Evolutionary conservation across 2,797 vertebrate species (phyloP).

Genomic region (Echiichthys vipera): DNA sequence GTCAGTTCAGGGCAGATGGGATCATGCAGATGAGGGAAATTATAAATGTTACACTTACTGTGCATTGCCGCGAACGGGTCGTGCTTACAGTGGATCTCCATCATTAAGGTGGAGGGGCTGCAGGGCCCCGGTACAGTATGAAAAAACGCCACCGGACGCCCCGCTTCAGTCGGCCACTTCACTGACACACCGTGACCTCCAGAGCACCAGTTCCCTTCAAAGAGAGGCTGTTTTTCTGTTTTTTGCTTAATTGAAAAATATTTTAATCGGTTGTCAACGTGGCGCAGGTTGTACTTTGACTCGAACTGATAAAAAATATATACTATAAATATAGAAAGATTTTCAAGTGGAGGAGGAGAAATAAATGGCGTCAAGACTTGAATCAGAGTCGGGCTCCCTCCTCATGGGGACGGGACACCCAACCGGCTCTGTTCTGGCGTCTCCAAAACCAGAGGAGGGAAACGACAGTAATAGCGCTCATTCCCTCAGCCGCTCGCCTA

Average conservation of each 20-base stretch:
- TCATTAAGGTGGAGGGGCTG: constrained; percentile 77
- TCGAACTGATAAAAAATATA: neutral
- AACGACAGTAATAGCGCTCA: constrained; percentile 45
- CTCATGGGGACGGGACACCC: constrained; percentile 63
- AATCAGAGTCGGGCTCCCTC: constrained; percentile 58
- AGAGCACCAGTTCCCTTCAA: constrained; percentile 39
- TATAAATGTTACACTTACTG: constrained; percentile 89
- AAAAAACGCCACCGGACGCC: constrained; percentile 60
- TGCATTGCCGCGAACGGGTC: constrained; percentile 99
- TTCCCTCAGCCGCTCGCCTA: constrained; percentile 55
- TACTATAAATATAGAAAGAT: constrained; percentile 18
- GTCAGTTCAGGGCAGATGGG: constrained; percentile 17
- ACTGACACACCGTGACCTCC: constrained; percentile 44
- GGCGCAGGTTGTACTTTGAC: neutral
- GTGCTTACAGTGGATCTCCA: constrained; percentile 99
- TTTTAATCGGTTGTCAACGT: neutral
- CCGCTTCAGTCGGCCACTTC: constrained; percentile 43
- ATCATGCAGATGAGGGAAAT: constrained; percentile 46
- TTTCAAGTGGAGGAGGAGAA: constrained; percentile 4
- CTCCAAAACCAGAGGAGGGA: constrained; percentile 69
- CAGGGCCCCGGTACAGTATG: constrained; percentile 48
- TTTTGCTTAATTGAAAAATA: constrained; percentile 3
- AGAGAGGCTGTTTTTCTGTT: neutral
- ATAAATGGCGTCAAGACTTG: constrained; percentile 32
- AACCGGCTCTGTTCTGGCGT: constrained; percentile 54